phyloP scores from a whole-genome alignment of 23 tunicate genomes.

The Ascidia mentula region DNA sequence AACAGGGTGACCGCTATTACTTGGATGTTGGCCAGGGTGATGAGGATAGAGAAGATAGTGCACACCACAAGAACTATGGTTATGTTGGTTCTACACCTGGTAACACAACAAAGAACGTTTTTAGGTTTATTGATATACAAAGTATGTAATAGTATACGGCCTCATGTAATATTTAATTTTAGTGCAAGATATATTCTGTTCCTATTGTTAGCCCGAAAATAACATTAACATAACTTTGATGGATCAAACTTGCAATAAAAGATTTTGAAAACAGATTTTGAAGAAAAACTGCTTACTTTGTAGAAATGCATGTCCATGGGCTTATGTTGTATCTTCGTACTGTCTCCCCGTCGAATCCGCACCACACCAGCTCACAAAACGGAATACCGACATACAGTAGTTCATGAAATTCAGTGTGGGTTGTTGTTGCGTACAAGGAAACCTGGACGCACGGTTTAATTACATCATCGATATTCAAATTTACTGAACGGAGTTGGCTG shows the following conservation, averaged over 20 bases:
- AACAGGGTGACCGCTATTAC: not conserved
- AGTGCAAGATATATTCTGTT: too few species aligned
- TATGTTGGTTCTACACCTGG: slow-evolving; percentile 7
- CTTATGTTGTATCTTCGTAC: not conserved
- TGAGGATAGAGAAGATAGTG: not conserved
- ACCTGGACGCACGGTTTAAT: slow-evolving; percentile 65
- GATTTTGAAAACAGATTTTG: too few species aligned
- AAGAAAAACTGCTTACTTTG: slow-evolving; percentile 33
- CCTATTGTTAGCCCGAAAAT: too few species aligned
- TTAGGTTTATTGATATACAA: too few species aligned
- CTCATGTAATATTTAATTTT: too few species aligned
- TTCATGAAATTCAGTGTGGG: slow-evolving; percentile 27
- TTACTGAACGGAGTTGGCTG: not conserved
- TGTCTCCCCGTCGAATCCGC: slow-evolving; percentile 36
- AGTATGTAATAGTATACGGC: too few species aligned
- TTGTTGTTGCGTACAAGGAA: slow-evolving; percentile 32
- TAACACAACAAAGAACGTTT: not conserved
- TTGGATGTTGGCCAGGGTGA: not conserved
- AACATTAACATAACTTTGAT: too few species aligned
- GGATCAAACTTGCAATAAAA: too few species aligned
- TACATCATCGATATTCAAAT: slow-evolving; percentile 14
- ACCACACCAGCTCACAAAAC: slow-evolving; percentile 59
- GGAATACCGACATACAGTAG: slow-evolving; percentile 18
- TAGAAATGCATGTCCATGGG: slow-evolving; percentile 46
- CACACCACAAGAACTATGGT: not conserved